Percentiles rank a stretch among this genome's conserved stretches.
These are phyloP conservation scores for Valencia hispanica DNA, from an alignment of 2,797 vertebrate species.

Conservation along the genomic window DNA sequence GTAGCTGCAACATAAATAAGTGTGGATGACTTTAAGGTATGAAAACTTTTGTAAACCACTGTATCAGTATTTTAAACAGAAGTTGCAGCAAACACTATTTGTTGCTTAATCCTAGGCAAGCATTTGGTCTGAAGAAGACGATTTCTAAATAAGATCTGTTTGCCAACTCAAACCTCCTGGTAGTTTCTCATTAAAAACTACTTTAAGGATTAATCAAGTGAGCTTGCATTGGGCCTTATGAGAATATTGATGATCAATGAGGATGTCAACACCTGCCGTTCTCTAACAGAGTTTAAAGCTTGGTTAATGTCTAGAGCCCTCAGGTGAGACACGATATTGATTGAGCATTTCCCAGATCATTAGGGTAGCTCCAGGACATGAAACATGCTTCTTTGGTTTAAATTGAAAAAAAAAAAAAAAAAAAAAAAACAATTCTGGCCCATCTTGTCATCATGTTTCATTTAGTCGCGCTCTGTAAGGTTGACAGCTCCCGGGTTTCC, in stretches of 20 bases:
- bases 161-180: slow-evolving; percentile 17
- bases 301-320: slow-evolving; percentile 30
- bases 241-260: slow-evolving; percentile 57
- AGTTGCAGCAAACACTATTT: neutral
- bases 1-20: neutral
- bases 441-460: slow-evolving; percentile 52
- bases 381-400: slow-evolving; percentile 19
- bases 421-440: neutral
- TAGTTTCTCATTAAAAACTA: slow-evolving; percentile 60
- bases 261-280: slow-evolving; percentile 26
- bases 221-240: slow-evolving; percentile 39
- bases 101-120: neutral
- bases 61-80: neutral
- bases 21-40: neutral
- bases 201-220: slow-evolving; percentile 54
- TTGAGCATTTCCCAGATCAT: slow-evolving; percentile 30
- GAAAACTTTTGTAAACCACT: neutral
- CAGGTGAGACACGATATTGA: slow-evolving; percentile 37
- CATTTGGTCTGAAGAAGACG: slow-evolving; percentile 12
- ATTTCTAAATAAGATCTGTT: slow-evolving; percentile 37
- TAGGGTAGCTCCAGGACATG: slow-evolving; percentile 29
- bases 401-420: slow-evolving; percentile 4
- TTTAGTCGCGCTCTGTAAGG: slow-evolving; percentile 49
- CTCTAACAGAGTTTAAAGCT: slow-evolving; percentile 45
- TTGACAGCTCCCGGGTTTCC: slow-evolving; percentile 55